phyloP scores from a whole-genome alignment of 2,888 invertebrate species.

The Catonia carolina region DNA sequence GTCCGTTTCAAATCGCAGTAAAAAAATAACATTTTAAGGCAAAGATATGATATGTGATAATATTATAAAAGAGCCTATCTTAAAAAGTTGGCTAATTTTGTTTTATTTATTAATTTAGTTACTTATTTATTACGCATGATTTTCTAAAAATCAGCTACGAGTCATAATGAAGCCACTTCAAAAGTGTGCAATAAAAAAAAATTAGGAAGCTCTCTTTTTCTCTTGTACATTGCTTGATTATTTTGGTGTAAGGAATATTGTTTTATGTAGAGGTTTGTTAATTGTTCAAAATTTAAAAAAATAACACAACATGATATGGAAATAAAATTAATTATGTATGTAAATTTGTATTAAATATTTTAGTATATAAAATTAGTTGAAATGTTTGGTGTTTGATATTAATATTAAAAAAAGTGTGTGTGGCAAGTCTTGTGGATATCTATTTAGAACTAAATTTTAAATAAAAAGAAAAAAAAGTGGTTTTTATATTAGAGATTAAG shows the following conservation, averaged over 20 bases:
- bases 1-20: too few species aligned
- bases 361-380: neutral
- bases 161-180: slow-evolving; percentile 10
- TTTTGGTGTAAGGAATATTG: slow-evolving; percentile 9
- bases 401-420: slow-evolving; percentile 6
- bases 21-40: too few species aligned
- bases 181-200: slow-evolving; percentile 4
- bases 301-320: slow-evolving; percentile 8
- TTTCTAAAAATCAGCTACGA: slow-evolving; percentile 15
- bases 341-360: neutral
- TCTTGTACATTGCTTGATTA: neutral
- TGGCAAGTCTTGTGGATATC: slow-evolving; percentile 6
- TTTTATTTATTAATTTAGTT: too few species aligned
- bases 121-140: neutral
- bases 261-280: slow-evolving; percentile 12
- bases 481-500: slow-evolving; percentile 7
- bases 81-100: too few species aligned
- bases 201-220: neutral
- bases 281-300: neutral
- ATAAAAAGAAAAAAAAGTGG: neutral
- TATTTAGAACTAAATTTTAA: neutral
- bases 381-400: slow-evolving; percentile 6
- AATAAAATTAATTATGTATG: slow-evolving; percentile 5
- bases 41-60: too few species aligned
- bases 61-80: too few species aligned